Evolutionary conservation across 2,888 invertebrate genomes (phyloP).

Genomic region (Drosophila mimetica): DNA sequence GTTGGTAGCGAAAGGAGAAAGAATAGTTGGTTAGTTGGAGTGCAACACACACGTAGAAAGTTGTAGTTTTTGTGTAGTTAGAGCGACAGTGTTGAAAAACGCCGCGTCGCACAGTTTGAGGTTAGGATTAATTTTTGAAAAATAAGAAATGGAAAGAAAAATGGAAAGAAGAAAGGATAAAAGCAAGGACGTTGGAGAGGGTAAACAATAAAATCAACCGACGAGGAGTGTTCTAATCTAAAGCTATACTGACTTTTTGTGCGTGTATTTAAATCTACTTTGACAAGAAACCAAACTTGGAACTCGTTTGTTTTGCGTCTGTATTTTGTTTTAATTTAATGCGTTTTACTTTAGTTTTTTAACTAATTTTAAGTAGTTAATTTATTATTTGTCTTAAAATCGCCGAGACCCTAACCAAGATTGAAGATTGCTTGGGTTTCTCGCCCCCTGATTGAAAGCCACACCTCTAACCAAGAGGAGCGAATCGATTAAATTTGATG

Average conservation of each 20-base stretch:
- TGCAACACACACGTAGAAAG: conserved; percentile 41
- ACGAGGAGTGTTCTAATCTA: conserved; percentile 38
- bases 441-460: conserved; percentile 26
- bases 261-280: conserved; percentile 44
- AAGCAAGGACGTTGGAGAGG: conserved; percentile 19
- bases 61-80: conserved; percentile 72
- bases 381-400: conserved; percentile 75
- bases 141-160: not conserved
- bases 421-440: conserved; percentile 41
- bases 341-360: conserved; percentile 70
- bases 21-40: conserved; percentile 49
- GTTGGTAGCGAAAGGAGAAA: conserved; percentile 54
- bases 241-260: conserved; percentile 45
- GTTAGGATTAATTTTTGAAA: conserved; percentile 52
- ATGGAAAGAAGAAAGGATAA: conserved; percentile 3
- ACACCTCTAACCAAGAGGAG: conserved; percentile 24
- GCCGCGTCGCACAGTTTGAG: conserved; percentile 51
- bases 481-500: conserved; percentile 48
- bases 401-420: conserved; percentile 37
- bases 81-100: conserved; percentile 54
- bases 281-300: conserved; percentile 47
- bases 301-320: conserved; percentile 65
- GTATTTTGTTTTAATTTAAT: conserved; percentile 71
- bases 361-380: conserved; percentile 83
- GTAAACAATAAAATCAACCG: conserved; percentile 43